These are phyloP conservation scores for Dolichopus griseipennis DNA, from an alignment of 2,888 invertebrate genomes.

Conservation along the genomic window DNA sequence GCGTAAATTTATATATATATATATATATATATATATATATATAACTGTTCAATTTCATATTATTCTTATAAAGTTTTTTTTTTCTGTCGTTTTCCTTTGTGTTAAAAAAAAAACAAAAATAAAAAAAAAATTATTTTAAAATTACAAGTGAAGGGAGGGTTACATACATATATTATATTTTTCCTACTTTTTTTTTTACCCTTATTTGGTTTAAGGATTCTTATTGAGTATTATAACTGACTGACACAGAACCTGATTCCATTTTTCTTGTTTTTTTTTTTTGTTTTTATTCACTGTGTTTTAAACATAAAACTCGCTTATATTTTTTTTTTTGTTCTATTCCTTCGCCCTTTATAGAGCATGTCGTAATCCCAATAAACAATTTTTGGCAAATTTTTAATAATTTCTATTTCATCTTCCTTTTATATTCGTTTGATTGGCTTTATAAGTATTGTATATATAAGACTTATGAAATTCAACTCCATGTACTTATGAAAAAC, in stretches of 20 bases:
- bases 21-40: too few species aligned
- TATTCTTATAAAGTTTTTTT: background rate
- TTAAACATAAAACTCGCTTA: background rate
- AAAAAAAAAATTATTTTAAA: background rate
- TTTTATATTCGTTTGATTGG: too few species aligned
- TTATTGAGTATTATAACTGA: background rate
- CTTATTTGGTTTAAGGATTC: conserved; percentile 4
- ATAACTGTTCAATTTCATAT: too few species aligned
- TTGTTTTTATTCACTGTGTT: background rate
- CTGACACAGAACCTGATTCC: conserved; percentile 6
- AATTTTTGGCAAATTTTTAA: too few species aligned
- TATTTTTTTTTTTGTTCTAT: background rate
- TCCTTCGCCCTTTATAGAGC: background rate
- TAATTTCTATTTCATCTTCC: too few species aligned
- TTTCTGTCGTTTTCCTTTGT: background rate
- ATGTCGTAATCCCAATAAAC: background rate
- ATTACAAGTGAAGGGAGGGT: conserved; percentile 1
- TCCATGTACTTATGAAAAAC: too few species aligned
- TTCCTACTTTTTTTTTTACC: background rate
- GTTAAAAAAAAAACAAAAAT: background rate
- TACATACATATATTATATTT: background rate
- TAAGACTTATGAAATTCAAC: too few species aligned
- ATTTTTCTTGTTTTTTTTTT: background rate
- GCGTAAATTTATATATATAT: too few species aligned
- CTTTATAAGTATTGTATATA: too few species aligned